Evolutionary conservation across 1,140 invertebrate genomes (phyloP).

Genomic region (Hylaeus volcanicus): DNA sequence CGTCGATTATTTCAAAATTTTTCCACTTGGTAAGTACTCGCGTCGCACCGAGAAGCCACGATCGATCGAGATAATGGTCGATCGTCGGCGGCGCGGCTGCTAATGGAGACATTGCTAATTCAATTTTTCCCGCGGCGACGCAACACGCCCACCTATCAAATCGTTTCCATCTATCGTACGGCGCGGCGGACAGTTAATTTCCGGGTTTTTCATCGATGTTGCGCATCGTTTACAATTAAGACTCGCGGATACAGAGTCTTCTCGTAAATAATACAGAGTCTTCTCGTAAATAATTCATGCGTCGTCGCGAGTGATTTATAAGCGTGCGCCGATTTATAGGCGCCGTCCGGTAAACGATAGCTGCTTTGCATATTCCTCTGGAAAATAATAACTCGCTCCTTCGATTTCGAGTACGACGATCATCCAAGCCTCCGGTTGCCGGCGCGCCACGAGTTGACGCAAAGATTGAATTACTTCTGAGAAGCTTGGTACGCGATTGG

Average conservation of each 20-base stretch:
- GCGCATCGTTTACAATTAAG: conserved; percentile 6
- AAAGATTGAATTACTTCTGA: not conserved
- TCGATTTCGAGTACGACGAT: not conserved
- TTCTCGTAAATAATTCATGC: conserved; percentile 42
- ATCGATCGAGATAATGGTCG: conserved; percentile 1
- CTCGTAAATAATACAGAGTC: not conserved
- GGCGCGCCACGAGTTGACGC: not conserved
- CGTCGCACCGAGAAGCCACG: not conserved
- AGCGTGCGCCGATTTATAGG: too few species aligned
- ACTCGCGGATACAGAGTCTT: not conserved
- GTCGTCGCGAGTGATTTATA: not conserved
- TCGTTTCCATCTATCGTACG: conserved; percentile 1
- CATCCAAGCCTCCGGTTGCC: not conserved
- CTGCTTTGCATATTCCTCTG: not conserved
- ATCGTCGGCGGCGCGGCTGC: not conserved
- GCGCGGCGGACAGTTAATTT: not conserved
- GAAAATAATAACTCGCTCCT: not conserved
- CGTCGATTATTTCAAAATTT: too few species aligned
- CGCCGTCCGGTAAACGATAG: not conserved
- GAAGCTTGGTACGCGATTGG: not conserved
- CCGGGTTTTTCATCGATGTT: not conserved
- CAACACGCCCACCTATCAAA: not conserved
- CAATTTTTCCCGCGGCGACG: not conserved
- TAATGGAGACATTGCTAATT: conserved; percentile 3
- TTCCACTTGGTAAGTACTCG: too few species aligned